A percentile compares a stretch with the other conserved stretches of the same genome.
Evolutionary conservation across 2,797 vertebrate species (phyloP).

Genomic region (Parauchenoglanis punctatus): DNA sequence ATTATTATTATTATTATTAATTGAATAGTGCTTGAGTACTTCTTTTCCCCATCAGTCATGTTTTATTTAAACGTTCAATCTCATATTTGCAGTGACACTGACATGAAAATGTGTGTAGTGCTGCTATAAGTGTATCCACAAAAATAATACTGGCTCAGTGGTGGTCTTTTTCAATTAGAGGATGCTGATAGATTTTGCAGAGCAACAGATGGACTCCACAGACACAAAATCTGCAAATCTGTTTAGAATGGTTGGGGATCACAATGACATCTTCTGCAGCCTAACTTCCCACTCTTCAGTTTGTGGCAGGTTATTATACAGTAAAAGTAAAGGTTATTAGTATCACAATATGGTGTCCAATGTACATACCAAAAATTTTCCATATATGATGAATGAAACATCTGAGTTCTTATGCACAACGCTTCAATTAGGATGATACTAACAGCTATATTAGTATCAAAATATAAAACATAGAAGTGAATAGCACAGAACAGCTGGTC

Average conservation of each 20-base stretch:
- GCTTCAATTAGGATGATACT: not conserved
- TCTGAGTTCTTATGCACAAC: not conserved
- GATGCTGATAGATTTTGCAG: not conserved
- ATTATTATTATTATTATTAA: no score
- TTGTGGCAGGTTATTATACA: not conserved
- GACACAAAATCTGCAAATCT: not conserved
- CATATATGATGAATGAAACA: not conserved
- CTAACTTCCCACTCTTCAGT: not conserved
- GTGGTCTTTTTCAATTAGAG: not conserved
- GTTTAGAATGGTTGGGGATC: not conserved
- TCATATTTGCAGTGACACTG: not conserved
- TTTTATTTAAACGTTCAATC: not conserved
- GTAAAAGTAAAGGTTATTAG: not conserved
- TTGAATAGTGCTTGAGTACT: no score
- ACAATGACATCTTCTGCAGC: not conserved
- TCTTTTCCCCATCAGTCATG: not conserved
- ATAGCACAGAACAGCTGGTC: not conserved
- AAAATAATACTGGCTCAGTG: not conserved
- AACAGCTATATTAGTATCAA: no score
- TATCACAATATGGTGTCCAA: not conserved
- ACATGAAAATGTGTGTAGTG: not conserved
- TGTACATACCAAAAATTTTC: not conserved
- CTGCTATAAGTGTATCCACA: not conserved
- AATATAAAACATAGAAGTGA: not conserved
- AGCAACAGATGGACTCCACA: slow-evolving; percentile 1